Conservation (phyloP, 2,113 vertebrate species). For the Pterocles orientalis region DNA sequence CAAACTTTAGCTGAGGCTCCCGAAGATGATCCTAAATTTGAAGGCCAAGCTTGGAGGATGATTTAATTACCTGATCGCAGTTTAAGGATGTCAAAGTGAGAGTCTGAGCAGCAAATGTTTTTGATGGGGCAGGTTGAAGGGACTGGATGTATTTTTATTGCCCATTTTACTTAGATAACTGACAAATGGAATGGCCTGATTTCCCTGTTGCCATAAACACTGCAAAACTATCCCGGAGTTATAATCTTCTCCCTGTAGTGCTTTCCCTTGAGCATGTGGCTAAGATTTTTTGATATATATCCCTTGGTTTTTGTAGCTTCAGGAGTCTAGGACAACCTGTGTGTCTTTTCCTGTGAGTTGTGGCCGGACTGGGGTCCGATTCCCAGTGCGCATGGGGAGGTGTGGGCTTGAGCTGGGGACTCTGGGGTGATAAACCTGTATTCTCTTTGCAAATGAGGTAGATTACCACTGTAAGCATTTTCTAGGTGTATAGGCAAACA, state of each 20-base stretch:
- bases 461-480: background rate
- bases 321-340: background rate
- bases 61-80: background rate
- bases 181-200: background rate
- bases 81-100: background rate
- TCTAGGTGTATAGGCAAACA: background rate
- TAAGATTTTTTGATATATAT: background rate
- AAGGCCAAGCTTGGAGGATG: background rate
- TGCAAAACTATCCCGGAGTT: background rate
- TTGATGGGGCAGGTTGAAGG: background rate
- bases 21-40: background rate
- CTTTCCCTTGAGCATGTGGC: background rate
- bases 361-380: background rate
- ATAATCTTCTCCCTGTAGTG: background rate
- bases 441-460: background rate
- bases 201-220: background rate
- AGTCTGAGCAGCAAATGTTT: background rate
- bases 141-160: background rate
- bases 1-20: background rate
- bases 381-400: background rate
- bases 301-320: background rate
- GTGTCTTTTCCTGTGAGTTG: background rate
- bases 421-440: background rate
- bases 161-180: background rate
- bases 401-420: rapidly evolving